A percentile compares a stretch with the other conserved stretches of the same genome.
Conservation (phyloP, 2,888 invertebrate genomes). For the Sicus ferrugineus region DNA sequence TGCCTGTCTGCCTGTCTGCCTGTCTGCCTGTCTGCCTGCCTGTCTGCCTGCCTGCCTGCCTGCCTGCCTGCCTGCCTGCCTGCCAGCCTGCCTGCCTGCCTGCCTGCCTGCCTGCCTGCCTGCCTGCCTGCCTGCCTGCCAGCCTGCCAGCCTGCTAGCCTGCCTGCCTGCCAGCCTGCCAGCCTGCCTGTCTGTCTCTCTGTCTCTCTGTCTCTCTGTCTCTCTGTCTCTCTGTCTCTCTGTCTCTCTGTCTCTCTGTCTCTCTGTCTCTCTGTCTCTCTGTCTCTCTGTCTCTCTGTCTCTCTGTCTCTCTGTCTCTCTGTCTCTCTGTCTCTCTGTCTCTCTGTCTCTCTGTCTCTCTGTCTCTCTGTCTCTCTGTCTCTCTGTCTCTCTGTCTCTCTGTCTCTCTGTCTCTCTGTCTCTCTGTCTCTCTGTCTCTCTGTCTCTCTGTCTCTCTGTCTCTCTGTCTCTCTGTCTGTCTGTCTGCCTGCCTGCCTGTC, state of each 20-base stretch:
- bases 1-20: constrained; percentile 17
- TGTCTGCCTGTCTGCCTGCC: constrained; percentile 17
- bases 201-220: constrained; percentile 12
- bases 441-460: constrained; percentile 12
- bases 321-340: constrained; percentile 12
- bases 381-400: constrained; percentile 10
- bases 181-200: too few species aligned
- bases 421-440: constrained; percentile 10
- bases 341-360: constrained; percentile 10
- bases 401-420: constrained; percentile 12
- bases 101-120: constrained; percentile 17
- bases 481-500: too few species aligned
- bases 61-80: constrained; percentile 17
- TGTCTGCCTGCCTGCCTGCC: too few species aligned
- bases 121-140: constrained; percentile 17
- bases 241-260: constrained; percentile 12
- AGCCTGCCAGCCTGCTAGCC: too few species aligned
- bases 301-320: constrained; percentile 10
- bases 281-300: constrained; percentile 12
- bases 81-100: constrained; percentile 14
- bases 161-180: too few species aligned
- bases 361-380: constrained; percentile 12
- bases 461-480: constrained; percentile 12
- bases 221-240: constrained; percentile 10
- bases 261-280: constrained; percentile 12